Conservation (phyloP, 2,888 invertebrate genomes). For the Clivina fossor region DNA sequence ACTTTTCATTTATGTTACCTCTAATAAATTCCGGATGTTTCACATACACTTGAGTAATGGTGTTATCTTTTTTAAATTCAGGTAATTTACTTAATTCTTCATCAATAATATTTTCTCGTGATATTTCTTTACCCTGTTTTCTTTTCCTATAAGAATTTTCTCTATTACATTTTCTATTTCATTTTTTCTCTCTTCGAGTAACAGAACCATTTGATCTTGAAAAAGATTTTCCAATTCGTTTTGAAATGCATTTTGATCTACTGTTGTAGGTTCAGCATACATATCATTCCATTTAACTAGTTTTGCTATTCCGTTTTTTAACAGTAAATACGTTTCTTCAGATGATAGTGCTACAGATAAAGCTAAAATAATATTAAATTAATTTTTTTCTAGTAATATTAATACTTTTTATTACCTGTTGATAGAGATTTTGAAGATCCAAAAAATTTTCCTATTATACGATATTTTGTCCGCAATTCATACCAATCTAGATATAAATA, state of each 20-base stretch:
- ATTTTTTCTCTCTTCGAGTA: slow-evolving; percentile 61
- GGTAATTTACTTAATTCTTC: slow-evolving; percentile 71
- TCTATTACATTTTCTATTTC: slow-evolving; percentile 69
- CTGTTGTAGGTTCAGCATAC: slow-evolving; percentile 51
- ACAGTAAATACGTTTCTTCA: slow-evolving; percentile 75
- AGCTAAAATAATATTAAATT: slow-evolving; percentile 54
- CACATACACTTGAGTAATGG: slow-evolving; percentile 71
- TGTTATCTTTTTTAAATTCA: slow-evolving; percentile 60
- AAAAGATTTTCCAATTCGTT: slow-evolving; percentile 54
- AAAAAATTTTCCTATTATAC: slow-evolving; percentile 77
- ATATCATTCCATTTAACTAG: slow-evolving; percentile 57
- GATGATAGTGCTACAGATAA: slow-evolving; percentile 74
- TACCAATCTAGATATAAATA: slow-evolving; percentile 68
- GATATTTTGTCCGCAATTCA: slow-evolving; percentile 65
- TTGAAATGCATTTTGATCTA: slow-evolving; percentile 53
- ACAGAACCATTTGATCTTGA: slow-evolving; percentile 56
- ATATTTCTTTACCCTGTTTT: slow-evolving; percentile 57
- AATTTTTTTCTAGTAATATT: slow-evolving; percentile 32
- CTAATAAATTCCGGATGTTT: slow-evolving; percentile 52
- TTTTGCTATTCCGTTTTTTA: slow-evolving; percentile 69
- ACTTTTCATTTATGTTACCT: slow-evolving; percentile 16
- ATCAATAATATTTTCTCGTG: slow-evolving; percentile 64
- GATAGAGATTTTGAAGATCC: slow-evolving; percentile 73
- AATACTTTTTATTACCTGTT: slow-evolving; percentile 69
- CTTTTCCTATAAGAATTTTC: slow-evolving; percentile 74